phyloP scores from a whole-genome alignment of 2,113 vertebrate genomes.

The Scopus umbretta region DNA sequence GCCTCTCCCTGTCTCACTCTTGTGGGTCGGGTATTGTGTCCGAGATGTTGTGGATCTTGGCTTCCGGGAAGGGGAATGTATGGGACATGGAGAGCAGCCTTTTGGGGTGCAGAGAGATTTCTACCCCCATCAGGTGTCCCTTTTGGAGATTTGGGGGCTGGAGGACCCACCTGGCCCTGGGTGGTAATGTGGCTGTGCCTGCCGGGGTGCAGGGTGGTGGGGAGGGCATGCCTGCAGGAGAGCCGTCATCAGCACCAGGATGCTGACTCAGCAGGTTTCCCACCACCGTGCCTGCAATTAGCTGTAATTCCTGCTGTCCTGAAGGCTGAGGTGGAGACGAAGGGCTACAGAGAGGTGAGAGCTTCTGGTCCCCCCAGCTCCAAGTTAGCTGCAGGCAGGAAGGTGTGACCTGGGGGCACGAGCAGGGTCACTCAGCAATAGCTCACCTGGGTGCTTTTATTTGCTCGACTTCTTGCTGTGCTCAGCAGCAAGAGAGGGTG shows the following conservation, averaged over 20 bases:
- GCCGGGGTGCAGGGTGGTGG: background rate
- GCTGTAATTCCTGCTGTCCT: background rate
- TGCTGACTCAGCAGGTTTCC: background rate
- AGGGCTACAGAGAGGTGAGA: background rate
- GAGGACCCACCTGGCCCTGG: background rate
- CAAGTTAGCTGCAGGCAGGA: background rate
- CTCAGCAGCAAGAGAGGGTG: background rate
- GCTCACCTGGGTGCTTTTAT: background rate
- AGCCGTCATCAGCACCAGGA: background rate
- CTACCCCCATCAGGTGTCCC: background rate
- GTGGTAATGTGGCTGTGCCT: rapidly evolving
- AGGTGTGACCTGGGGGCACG: background rate
- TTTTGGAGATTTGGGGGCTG: background rate
- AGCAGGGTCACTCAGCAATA: background rate
- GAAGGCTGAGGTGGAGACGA: background rate
- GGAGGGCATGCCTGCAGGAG: background rate
- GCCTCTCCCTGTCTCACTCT: rapidly evolving
- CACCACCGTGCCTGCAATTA: background rate
- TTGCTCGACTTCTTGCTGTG: background rate
- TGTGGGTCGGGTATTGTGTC: rapidly evolving
- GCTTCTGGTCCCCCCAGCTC: background rate
- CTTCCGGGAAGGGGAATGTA: background rate
- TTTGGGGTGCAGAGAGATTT: background rate
- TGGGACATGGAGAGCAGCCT: rapidly evolving
- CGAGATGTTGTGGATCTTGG: background rate